Evolutionary conservation across 2,888 invertebrate genomes (phyloP).

Genomic region (Pilophorus perplexus): DNA sequence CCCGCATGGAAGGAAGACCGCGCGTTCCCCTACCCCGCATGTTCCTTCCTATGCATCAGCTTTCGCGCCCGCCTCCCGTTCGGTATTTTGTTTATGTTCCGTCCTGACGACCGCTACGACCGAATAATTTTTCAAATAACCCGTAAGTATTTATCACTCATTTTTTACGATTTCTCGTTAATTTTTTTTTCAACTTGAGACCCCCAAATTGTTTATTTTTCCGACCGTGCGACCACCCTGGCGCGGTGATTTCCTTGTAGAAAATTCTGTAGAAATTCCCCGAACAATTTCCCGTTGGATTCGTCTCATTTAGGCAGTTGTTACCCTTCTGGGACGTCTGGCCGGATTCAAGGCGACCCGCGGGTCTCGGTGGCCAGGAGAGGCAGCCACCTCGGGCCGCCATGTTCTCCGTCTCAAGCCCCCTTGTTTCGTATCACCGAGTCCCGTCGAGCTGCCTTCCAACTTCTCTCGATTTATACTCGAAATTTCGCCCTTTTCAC

Average conservation of each 20-base stretch:
- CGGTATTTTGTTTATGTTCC: slow-evolving; percentile 9
- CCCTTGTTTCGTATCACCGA: not conserved
- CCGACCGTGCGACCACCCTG: not conserved
- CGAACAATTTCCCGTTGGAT: not conserved
- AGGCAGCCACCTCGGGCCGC: slow-evolving; percentile 17
- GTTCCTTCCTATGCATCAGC: not conserved
- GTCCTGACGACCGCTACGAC: not conserved
- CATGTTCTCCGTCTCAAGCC: slow-evolving; percentile 31
- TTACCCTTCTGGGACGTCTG: not conserved
- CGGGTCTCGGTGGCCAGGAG: slow-evolving; percentile 18
- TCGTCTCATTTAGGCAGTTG: not conserved
- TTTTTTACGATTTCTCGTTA: not conserved
- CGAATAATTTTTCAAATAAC: not conserved
- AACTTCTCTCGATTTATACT: not conserved
- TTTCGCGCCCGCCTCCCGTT: not conserved
- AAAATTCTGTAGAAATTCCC: not conserved
- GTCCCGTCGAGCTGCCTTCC: not conserved
- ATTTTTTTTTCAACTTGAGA: not conserved
- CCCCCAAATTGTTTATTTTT: not conserved
- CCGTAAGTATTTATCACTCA: not conserved
- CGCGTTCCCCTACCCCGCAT: too few relatives aligned
- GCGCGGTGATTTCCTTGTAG: not conserved
- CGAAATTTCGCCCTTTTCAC: not conserved
- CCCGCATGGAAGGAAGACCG: too few relatives aligned
- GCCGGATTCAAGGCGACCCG: slow-evolving; percentile 18